Evolutionary conservation across 2,888 invertebrate species (phyloP).

Genomic region (Iselma pallidipennis): DNA sequence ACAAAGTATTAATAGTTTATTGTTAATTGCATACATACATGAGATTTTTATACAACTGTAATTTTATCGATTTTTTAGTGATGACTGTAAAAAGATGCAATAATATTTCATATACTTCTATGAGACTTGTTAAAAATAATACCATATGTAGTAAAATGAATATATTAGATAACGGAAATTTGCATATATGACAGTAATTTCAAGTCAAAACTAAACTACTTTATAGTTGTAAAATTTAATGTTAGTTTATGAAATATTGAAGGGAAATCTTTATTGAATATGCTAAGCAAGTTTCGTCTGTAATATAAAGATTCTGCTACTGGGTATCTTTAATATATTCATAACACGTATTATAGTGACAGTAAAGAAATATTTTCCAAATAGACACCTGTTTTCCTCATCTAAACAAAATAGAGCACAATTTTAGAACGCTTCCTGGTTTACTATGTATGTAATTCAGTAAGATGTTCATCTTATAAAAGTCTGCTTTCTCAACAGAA

Average conservation of each 20-base stretch:
- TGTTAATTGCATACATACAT: not conserved
- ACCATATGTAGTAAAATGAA: too few relatives aligned
- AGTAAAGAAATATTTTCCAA: slow-evolving; percentile 1
- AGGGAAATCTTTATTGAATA: not conserved
- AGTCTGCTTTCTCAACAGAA: not conserved
- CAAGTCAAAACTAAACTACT: not conserved
- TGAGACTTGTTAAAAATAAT: not conserved
- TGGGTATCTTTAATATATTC: not conserved
- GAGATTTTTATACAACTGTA: not conserved
- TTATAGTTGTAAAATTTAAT: slow-evolving; percentile 2
- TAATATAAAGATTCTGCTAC: not conserved
- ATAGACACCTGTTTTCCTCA: slow-evolving; percentile 3
- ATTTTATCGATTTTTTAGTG: too few relatives aligned
- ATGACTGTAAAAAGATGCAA: too few relatives aligned
- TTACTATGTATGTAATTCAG: not conserved
- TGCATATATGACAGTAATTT: not conserved
- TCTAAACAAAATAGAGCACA: not conserved
- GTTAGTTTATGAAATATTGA: slow-evolving; percentile 4
- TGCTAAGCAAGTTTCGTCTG: slow-evolving; percentile 2
- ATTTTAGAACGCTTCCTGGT: too few relatives aligned
- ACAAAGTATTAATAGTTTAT: not conserved
- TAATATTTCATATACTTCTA: too few relatives aligned
- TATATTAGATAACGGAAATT: not conserved
- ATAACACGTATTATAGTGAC: not conserved
- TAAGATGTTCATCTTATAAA: not conserved